A percentile compares a stretch with the other conserved stretches of the same genome.
Evolutionary conservation across 2,888 invertebrate genomes (phyloP).

Genomic region (Metallyticus violacea): DNA sequence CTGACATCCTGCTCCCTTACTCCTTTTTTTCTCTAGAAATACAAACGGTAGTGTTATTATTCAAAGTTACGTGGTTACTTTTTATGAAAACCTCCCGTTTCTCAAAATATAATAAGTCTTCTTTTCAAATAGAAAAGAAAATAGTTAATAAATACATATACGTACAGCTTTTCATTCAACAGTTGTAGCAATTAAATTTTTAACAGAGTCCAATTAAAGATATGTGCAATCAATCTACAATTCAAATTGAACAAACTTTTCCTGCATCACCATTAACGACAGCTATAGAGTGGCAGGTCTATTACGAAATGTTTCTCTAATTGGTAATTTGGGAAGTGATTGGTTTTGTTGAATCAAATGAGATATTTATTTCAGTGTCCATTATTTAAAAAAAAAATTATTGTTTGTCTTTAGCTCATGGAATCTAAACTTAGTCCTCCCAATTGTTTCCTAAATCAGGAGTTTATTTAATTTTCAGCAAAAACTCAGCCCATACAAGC

Average conservation of each 20-base stretch:
- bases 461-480: too few relatives aligned
- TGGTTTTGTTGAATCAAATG: too few relatives aligned
- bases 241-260: not conserved
- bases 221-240: not conserved
- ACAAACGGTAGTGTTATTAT: not conserved
- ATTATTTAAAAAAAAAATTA: too few relatives aligned
- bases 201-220: not conserved
- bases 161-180: not conserved
- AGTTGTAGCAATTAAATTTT: not conserved
- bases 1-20: constrained; percentile 11
- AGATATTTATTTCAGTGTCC: too few relatives aligned
- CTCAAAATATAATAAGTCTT: not conserved
- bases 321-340: too few relatives aligned
- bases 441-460: too few relatives aligned
- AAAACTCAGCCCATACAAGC: too few relatives aligned
- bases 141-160: not conserved
- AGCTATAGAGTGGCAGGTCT: too few relatives aligned
- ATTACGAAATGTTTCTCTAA: too few relatives aligned
- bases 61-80: not conserved
- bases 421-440: too few relatives aligned
- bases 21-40: not conserved
- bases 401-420: too few relatives aligned
- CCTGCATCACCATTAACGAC: not conserved
- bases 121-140: not conserved
- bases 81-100: not conserved